Base-by-base conservation (phyloP, 2,113 vertebrate genomes). In the Climacteris rufus region DNA sequence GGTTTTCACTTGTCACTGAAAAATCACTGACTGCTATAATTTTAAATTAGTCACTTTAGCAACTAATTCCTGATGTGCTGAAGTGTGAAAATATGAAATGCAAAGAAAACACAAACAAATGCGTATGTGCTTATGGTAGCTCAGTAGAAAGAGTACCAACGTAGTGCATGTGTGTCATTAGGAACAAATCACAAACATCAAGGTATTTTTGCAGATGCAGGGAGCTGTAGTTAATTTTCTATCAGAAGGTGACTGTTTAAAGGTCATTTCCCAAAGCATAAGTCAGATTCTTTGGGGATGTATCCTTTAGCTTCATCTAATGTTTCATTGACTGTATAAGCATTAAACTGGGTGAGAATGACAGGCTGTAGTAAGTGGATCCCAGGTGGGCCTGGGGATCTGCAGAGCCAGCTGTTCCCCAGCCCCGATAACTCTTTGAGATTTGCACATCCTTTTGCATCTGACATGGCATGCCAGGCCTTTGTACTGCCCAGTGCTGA, bases 381-480 rank as follows among this genome's bases (percentile, higher is more conserved):
- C 98, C 96, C 97, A 97, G 96, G 94, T 97, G 98, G 96, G 87
- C 94, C 45, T 2, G 33, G 89, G 94, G 96, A 94, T 97, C 96
- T 96, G 94, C 94, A 75, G 72, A 96, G 82, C 97, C 98, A 98
- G 97, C 97, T 98, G 96, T 97, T 97, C 94, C 87, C 52, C 60
- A 75, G 94, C 94, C 72, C 95, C 3, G 59, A 96, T 97, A 89
- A 95, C 89, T 98, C 95, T 93, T 95, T 47, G 54, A 96, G 96
- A 84, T 97, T 96, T 97, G 95, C 96, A 97, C 95, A 96, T 97
- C 94, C 39, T 80, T 97, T 94, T 96, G 95, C 93, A 80, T 97
- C 94, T 96, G 95, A 96, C 94, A 90, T 84, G 94, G 92, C 94
- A 70, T 68, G 91, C 92, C 93, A 72, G 93, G 91, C 53, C 97